Evolutionary conservation across 2,113 vertebrate genomes (phyloP), one percentile per base, ranked within the genome.

Genomic region (Actenoides hombroni): DNA sequence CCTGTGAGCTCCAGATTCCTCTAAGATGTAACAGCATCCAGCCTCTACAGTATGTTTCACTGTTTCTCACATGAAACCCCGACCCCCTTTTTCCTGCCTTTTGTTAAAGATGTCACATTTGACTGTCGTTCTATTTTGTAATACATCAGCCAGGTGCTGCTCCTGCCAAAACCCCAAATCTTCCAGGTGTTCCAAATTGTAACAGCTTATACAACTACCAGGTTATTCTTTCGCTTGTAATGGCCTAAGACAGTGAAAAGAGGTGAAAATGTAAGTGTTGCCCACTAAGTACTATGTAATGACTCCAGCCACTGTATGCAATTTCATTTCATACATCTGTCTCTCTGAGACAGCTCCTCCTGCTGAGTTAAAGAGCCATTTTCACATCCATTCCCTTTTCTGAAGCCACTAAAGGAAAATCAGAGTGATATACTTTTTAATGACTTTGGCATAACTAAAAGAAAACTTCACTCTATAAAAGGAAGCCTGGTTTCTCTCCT

Each of bases 341-440:
- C 82, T 93, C 81, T 65, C 76, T 54, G 69, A 77, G 83, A 81
- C 86, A 93, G 57, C 53, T 83, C 53, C 80, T 92, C 88, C 94
- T 93, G 97, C 89, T 91, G 92, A 88, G 89, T 53, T 78, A 81
- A 94, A 90, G 79, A 96, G 64, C 28, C 79, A 93, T 92, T 97
- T 94, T 60, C 86, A 90, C 0, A 12, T 65, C 94, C 81, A 33
- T 46, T 91, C 76, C 64, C 87, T 79, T 28, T 90, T 71, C 71
- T 61, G 65, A 89, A 91, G 77, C 49, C 69, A 82, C 87, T 76
- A 39, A 37, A 84, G 35, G 53, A 86, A 95, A 92, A 95, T 82
- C 83, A 95, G 94, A 94, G 74, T 0, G 3, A 83, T 94, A 83
- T 37, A 63, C 90, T 94, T 93, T 88, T 81, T 91, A 94, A 94